A percentile compares a stretch with the other conserved stretches of the same genome.
Evolutionary conservation across 2,113 vertebrate genomes (phyloP).

Genomic region (Paedocypris sp.): DNA sequence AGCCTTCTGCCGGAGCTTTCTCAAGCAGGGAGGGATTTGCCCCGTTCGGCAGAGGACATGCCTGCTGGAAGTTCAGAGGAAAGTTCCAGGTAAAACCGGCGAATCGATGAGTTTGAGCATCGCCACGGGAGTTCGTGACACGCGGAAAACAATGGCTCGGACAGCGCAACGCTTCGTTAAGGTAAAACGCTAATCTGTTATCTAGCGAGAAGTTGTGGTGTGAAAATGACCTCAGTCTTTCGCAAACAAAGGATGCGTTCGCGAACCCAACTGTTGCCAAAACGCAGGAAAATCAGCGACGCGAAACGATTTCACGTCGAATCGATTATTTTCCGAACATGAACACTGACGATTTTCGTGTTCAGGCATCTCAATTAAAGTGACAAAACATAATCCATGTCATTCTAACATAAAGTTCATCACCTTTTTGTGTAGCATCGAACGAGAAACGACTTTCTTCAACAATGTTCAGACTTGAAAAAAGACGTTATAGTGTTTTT

Average conservation of each 20-base stretch:
- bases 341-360: too few species aligned
- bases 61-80: constrained; percentile 44
- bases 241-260: constrained; percentile 2
- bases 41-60: constrained; percentile 52
- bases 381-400: too few species aligned
- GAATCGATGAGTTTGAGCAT: constrained; percentile 20
- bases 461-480: too few species aligned
- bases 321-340: too few species aligned
- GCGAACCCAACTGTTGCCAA: not conserved
- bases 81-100: constrained; percentile 45
- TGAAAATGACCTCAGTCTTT: not conserved
- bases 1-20: constrained; percentile 49
- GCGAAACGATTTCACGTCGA: too few species aligned
- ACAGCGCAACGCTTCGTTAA: constrained; percentile 41
- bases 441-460: too few species aligned
- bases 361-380: too few species aligned
- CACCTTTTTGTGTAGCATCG: too few species aligned
- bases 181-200: constrained; percentile 48
- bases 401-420: too few species aligned
- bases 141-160: constrained; percentile 47
- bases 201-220: not conserved
- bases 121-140: constrained; percentile 31
- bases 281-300: too few species aligned
- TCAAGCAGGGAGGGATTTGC: constrained; percentile 44
- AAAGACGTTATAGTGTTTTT: too few species aligned